These are phyloP conservation scores for Lerista edwardsae DNA, from an alignment of 2,797 vertebrate species.

Conservation along the genomic window DNA sequence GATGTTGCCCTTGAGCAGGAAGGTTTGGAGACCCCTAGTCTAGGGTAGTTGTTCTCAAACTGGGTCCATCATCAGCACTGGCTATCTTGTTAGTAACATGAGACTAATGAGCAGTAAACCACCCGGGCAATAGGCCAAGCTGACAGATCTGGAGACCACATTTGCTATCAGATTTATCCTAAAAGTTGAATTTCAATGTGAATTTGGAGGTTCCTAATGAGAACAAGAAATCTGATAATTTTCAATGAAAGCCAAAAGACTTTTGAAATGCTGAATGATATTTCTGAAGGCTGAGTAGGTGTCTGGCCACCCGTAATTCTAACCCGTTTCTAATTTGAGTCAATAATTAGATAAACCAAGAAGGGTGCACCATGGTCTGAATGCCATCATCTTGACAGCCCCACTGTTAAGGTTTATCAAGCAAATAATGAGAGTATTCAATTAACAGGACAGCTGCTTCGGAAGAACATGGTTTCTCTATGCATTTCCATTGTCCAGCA, in stretches of 20 bases:
- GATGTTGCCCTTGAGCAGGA: too few species aligned
- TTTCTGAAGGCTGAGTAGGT: neutral
- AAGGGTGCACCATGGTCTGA: neutral
- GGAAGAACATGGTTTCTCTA: neutral
- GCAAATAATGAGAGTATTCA: neutral
- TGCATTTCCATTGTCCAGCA: neutral
- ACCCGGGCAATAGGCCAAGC: neutral
- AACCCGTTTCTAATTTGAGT: neutral
- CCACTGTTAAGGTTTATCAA: neutral
- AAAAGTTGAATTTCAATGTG: neutral
- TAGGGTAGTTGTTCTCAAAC: too few species aligned
- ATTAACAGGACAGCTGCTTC: neutral
- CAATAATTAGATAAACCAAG: neutral
- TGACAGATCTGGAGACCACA: too few species aligned
- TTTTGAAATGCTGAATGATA: neutral
- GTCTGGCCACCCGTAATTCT: neutral
- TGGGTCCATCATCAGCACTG: too few species aligned
- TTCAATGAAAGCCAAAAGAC: neutral
- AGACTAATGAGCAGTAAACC: too few species aligned
- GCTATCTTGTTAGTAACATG: too few species aligned
- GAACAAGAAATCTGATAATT: neutral
- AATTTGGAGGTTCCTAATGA: neutral
- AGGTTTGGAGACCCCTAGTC: too few species aligned
- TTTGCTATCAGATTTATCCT: neutral
- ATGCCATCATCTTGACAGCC: neutral